Conservation (phyloP, 2,888 invertebrate species). For the Latrodectus elegans region DNA sequence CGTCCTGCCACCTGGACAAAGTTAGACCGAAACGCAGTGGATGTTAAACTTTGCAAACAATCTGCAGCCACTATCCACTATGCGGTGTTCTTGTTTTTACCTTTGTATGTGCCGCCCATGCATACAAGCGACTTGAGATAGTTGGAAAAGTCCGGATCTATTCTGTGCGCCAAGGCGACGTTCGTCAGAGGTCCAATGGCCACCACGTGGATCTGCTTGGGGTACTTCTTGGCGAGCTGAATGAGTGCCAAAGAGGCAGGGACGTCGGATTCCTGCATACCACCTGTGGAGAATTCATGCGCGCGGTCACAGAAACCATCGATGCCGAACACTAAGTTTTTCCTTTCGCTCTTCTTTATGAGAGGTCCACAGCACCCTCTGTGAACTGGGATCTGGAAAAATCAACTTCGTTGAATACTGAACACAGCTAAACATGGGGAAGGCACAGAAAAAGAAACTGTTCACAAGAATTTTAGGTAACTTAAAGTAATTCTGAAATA, state of each 20-base stretch:
- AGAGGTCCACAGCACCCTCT: slow-evolving; percentile 72
- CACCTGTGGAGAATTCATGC: slow-evolving; percentile 70
- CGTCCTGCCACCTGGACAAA: too few species aligned
- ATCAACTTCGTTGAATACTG: too few species aligned
- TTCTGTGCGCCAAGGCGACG: slow-evolving; percentile 75
- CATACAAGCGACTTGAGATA: slow-evolving; percentile 61
- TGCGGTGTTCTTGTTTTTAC: slow-evolving; percentile 42
- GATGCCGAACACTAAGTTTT: slow-evolving; percentile 15
- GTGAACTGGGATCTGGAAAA: slow-evolving; percentile 72
- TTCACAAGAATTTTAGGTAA: too few species aligned
- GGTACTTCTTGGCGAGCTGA: slow-evolving; percentile 67
- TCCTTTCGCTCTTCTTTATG: background rate
- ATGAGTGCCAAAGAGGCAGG: slow-evolving; percentile 72
- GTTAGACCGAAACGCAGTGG: too few species aligned
- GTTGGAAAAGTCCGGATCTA: slow-evolving; percentile 74
- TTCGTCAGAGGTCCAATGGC: slow-evolving; percentile 76
- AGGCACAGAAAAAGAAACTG: too few species aligned
- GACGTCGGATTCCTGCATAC: slow-evolving; percentile 56
- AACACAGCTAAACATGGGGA: too few species aligned
- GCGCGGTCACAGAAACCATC: slow-evolving; percentile 71
- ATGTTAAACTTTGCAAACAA: too few species aligned
- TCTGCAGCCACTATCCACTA: background rate
- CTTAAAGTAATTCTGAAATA: too few species aligned
- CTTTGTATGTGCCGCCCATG: slow-evolving; percentile 72
- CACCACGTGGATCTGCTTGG: slow-evolving; percentile 73